Conservation (phyloP, 2,888 invertebrate genomes). For the Schizaphis graminum region DNA sequence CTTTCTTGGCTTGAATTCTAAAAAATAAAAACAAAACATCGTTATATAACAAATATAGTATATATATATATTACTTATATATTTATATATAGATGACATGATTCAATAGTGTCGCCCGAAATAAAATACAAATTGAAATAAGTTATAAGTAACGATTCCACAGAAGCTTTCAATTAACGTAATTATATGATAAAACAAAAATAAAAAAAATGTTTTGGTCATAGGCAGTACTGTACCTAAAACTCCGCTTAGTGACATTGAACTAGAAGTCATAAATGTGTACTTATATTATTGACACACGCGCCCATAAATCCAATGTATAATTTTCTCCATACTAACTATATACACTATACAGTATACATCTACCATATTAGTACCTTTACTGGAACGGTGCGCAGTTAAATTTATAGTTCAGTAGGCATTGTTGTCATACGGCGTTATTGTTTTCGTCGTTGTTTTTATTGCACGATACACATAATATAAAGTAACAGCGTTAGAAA, state of each 20-base stretch:
- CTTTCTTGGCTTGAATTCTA: too few species aligned
- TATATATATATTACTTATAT: not conserved
- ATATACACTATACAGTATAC: not conserved
- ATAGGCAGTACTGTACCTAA: not conserved
- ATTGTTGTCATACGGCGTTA: not conserved
- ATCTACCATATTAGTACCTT: not conserved
- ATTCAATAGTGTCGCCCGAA: not conserved
- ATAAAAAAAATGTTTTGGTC: not conserved
- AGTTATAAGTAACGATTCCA: not conserved
- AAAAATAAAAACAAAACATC: too few species aligned
- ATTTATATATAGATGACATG: not conserved
- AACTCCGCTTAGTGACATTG: not conserved
- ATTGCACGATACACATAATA: not conserved
- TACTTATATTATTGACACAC: not conserved
- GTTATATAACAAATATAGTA: not conserved
- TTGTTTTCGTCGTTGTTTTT: not conserved
- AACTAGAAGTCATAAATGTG: not conserved
- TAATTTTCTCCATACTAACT: not conserved
- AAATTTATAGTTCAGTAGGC: not conserved
- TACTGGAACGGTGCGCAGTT: not conserved
- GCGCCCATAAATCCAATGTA: not conserved
- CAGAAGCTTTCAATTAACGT: not conserved
- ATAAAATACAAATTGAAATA: not conserved
- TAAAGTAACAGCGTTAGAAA: not conserved
- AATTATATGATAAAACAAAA: not conserved